phyloP scores from a whole-genome alignment of 2,888 invertebrate species.

The Morpho deidamia region DNA sequence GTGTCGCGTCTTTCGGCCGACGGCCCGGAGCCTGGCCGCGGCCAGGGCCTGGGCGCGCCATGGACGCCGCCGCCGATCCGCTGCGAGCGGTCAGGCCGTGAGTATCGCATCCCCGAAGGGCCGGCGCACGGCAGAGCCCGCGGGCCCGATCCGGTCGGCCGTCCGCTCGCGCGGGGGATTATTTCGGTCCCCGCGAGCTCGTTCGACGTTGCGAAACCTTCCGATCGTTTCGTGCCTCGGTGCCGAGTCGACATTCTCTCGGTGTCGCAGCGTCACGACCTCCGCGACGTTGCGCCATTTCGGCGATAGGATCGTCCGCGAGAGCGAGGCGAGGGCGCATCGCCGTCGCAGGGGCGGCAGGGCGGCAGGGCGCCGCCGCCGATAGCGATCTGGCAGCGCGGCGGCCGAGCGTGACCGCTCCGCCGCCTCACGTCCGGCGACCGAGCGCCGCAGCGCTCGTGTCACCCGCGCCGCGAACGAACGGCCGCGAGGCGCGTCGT shows the following conservation, averaged over 20 bases:
- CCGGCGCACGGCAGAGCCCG: conserved; percentile 31
- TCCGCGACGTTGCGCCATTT: conserved; percentile 73
- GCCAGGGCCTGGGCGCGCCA: conserved; percentile 75
- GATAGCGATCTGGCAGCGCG: conserved; percentile 64
- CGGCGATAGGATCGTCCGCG: conserved; percentile 61
- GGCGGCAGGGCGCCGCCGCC: conserved; percentile 46
- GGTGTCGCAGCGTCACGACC: conserved; percentile 72
- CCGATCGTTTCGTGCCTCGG: conserved; percentile 59
- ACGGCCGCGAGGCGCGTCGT: conserved; percentile 51
- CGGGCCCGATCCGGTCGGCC: conserved; percentile 40
- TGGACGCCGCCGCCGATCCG: conserved; percentile 74
- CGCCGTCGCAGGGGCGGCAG: conserved; percentile 49
- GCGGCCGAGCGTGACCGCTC: conserved; percentile 71
- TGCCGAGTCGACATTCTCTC: conserved; percentile 73
- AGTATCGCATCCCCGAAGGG: conserved; percentile 46
- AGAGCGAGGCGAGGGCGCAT: conserved; percentile 46
- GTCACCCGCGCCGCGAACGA: conserved; percentile 42
- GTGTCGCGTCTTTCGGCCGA: conserved; percentile 73
- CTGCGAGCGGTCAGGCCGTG: conserved; percentile 75
- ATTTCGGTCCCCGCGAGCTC: conserved; percentile 67
- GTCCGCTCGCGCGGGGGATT: conserved; percentile 52
- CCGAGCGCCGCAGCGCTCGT: conserved; percentile 31
- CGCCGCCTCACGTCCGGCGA: conserved; percentile 32
- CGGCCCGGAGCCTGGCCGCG: conserved; percentile 73
- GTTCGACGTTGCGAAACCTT: conserved; percentile 69